Percentiles rank a stretch among this genome's conserved stretches.
Conservation (phyloP, 2,797 vertebrate genomes). For the Discoglossus pictus region DNA sequence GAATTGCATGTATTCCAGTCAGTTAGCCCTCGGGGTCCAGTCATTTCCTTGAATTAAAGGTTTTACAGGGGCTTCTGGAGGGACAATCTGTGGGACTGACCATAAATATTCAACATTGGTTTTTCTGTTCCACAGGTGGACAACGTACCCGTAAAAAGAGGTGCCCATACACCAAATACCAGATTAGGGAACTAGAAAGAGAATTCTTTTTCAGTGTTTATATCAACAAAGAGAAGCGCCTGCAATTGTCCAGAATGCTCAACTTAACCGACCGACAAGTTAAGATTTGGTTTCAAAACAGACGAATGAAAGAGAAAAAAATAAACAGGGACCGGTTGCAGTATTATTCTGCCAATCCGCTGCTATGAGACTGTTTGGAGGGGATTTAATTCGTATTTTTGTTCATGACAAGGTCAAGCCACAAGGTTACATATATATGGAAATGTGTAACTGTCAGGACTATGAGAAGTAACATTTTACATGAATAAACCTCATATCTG, state of each 20-base stretch:
- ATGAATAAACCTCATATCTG: slow-evolving; percentile 48
- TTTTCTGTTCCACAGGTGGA: slow-evolving; percentile 79
- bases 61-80: too few relatives aligned
- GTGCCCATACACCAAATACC: slow-evolving; percentile 95
- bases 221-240: slow-evolving; percentile 98
- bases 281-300: slow-evolving; percentile 99
- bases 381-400: slow-evolving; percentile 69
- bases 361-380: slow-evolving; percentile 79
- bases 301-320: slow-evolving; percentile 99
- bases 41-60: too few relatives aligned
- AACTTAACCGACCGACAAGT: slow-evolving; percentile 97
- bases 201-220: slow-evolving; percentile 99
- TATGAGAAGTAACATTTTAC: slow-evolving; percentile 56
- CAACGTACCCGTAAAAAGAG: slow-evolving; percentile 95
- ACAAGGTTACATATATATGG: slow-evolving; percentile 61
- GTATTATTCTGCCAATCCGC: slow-evolving; percentile 93
- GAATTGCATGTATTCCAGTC: too few relatives aligned
- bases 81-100: too few relatives aligned
- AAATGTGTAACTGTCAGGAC: slow-evolving; percentile 59
- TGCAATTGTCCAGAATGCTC: slow-evolving; percentile 95
- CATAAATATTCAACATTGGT: too few relatives aligned
- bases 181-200: slow-evolving; percentile 96
- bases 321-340: slow-evolving; percentile 98
- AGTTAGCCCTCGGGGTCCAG: too few relatives aligned
- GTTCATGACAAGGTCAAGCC: slow-evolving; percentile 75